phyloP scores from a whole-genome alignment of 2,888 invertebrate species.

The Electrophaes corylata region DNA sequence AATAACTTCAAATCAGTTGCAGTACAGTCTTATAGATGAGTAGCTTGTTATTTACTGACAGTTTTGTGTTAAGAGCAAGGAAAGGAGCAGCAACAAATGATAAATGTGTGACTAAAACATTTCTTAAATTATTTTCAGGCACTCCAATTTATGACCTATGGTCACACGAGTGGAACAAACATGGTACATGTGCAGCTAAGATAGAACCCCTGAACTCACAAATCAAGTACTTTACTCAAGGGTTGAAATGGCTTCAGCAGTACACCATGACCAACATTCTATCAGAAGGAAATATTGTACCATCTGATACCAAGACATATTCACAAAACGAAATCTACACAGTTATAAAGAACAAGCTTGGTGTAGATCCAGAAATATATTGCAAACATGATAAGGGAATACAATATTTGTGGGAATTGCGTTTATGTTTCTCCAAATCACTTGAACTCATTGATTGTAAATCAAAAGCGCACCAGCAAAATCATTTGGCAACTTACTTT shows the following conservation, averaged over 20 bases:
- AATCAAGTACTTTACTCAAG: constrained; percentile 87
- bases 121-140: constrained; percentile 49
- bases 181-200: constrained; percentile 89
- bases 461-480: background rate
- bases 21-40: too few relatives aligned
- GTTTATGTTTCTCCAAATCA: constrained; percentile 88
- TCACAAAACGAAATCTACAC: constrained; percentile 40
- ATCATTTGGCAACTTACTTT: too few relatives aligned
- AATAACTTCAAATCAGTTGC: too few relatives aligned
- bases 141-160: constrained; percentile 84
- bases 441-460: constrained; percentile 86
- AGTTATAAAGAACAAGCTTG: constrained; percentile 77
- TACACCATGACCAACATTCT: constrained; percentile 86
- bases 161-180: constrained; percentile 92
- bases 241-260: constrained; percentile 83
- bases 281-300: constrained; percentile 80
- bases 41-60: too few relatives aligned
- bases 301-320: constrained; percentile 42
- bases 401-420: constrained; percentile 87
- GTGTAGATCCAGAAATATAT: constrained; percentile 85
- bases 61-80: too few relatives aligned
- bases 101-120: too few relatives aligned
- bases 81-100: too few relatives aligned
- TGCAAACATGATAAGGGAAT: constrained; percentile 85
- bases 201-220: constrained; percentile 84